A percentile compares a stretch with the other conserved stretches of the same genome.
Evolutionary conservation across 2,113 vertebrate species (phyloP).

Genomic region (Steatornis caripensis): DNA sequence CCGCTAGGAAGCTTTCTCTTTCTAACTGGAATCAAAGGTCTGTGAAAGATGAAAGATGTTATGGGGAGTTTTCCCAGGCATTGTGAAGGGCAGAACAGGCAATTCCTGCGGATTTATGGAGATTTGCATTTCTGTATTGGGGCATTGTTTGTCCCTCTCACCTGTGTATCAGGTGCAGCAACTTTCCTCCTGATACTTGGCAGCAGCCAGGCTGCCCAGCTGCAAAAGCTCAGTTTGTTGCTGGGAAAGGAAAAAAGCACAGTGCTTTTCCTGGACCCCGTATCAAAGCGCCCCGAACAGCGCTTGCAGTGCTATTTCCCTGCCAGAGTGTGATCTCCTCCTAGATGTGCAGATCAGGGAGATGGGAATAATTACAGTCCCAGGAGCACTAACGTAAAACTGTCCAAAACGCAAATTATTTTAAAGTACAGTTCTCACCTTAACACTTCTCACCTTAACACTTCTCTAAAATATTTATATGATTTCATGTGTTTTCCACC

Average conservation of each 20-base stretch:
- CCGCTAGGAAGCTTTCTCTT: not conserved
- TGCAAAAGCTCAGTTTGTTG: not conserved
- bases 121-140: not conserved
- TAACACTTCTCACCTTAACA: not conserved
- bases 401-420: not conserved
- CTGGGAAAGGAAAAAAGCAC: not conserved
- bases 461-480: not conserved
- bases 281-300: accelerated
- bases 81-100: not conserved
- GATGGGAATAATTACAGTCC: not conserved
- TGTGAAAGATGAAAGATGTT: not conserved
- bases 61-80: not conserved
- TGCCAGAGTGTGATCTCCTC: not conserved
- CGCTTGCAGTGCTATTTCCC: not conserved
- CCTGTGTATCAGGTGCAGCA: not conserved
- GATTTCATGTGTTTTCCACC: not conserved
- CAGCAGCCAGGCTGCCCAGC: not conserved
- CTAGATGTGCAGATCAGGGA: not conserved
- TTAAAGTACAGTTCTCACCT: not conserved
- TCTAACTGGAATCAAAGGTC: not conserved
- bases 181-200: not conserved
- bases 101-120: not conserved
- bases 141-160: not conserved
- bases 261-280: accelerated
- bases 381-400: not conserved